These are phyloP conservation scores for Alcedo quadribrachys DNA, from an alignment of 2,797 vertebrate species.

Conservation along the genomic window DNA sequence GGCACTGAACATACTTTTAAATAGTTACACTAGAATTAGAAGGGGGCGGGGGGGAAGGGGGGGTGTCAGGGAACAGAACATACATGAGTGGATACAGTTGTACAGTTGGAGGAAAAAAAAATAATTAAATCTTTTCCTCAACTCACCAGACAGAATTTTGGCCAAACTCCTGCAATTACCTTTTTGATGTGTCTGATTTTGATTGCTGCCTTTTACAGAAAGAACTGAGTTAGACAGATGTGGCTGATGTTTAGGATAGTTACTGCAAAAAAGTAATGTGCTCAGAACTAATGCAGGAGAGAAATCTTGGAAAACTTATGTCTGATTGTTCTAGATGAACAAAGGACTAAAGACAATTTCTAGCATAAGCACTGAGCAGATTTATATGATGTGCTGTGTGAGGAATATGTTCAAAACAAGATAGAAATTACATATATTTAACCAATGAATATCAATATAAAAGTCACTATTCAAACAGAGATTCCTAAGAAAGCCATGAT, in stretches of 20 bases:
- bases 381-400: not conserved
- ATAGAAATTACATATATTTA: not conserved
- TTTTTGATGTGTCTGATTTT: slow-evolving; percentile 1
- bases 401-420: not conserved
- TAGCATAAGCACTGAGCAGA: not conserved
- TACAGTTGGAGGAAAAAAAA: not conserved
- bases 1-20: not conserved
- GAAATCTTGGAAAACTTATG: not conserved
- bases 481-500: not conserved
- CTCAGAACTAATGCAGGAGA: not conserved
- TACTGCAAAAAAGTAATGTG: not conserved
- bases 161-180: not conserved
- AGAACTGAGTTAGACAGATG: not conserved
- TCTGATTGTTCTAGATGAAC: not conserved
- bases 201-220: not conserved
- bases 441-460: not conserved
- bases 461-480: not conserved
- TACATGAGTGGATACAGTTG: not conserved
- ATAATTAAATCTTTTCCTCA: not conserved
- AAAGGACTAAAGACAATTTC: not conserved
- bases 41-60: accelerated
- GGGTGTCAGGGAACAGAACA: accelerated
- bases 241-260: not conserved
- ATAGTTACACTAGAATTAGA: not conserved
- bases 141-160: not conserved